Base-by-base conservation (phyloP, 1,140 invertebrate genomes). In the Ips typographus region DNA sequence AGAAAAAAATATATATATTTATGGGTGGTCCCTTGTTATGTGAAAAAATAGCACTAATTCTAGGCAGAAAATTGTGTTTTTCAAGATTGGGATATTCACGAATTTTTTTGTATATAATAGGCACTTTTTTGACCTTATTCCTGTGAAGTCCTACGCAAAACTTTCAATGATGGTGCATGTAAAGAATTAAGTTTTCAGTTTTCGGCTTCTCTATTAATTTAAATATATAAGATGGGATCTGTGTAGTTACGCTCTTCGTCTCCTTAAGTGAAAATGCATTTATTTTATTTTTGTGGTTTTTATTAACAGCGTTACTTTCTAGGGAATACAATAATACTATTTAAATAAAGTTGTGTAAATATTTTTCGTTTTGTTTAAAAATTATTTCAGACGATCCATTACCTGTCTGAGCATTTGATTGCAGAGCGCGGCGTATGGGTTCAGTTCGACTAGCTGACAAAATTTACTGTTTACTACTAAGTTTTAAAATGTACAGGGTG, bases 381-480 rank as follows among this genome's bases (percentile, higher is more conserved):
- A 37, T 77, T 72, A 90, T 47, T 78, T 74, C 40, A 78, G 74
- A 63, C 74, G 72, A 4, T 78, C 70, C 72, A 79, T 84, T 42
- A 92, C 88, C 77, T 93, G 85, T 36, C 83, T 78, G 38, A 98
- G 82, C 94, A 98, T 97, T 80, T 94, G 89, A 81, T 98, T 98
- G 80, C 95, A 98, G 22, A 96, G 85, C 0, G 93, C 91, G 63
- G 92, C 89, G 81, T 94, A 95, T 0, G 92, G 91, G 83, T 94
- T 94, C 71, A 93, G 77, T 75, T 91, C 85, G 1, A 91, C 86
- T 8, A 94, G 79, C 85, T 93, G 80, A 38, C 83, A 84, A 68
- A 40, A 1, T 60, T 42, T 41, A n/a, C n/a, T n/a, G n/a, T n/a
- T n/a, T n/a, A n/a, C n/a, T n/a, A n/a, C n/a, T 60, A 43, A 5